Evolutionary conservation across 2,113 vertebrate genomes (phyloP), one percentile per base, ranked within the genome.

Genomic region (Mugil cephalus): DNA sequence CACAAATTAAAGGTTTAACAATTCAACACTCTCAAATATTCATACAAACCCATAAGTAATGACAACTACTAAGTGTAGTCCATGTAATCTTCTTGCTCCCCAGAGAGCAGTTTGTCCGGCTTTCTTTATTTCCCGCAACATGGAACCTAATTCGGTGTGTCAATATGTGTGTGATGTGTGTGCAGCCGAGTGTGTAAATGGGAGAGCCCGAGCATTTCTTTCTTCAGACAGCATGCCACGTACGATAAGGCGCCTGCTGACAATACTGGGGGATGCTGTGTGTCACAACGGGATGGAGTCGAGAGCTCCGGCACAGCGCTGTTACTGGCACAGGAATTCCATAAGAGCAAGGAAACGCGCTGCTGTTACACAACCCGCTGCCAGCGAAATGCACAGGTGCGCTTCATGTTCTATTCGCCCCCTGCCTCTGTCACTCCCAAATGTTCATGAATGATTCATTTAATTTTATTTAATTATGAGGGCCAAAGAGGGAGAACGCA

Each of bases 401-500:
- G 61, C 82, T 77, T 89, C 77, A 88, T 86, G 86, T 86, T 85
- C 69, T 69, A 59, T 82, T 82, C 69, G 14, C 30, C 46, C 18
- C 40, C 17, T 21, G 60, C 52, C 78, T 71, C 75, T 61, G 79
- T 83, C 72, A 72, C 77, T 74, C 69, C 81, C 84, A 77, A 91
- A 88, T 72, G 78, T 60, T 83, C 77, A 84, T 88, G n/a, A 89
- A 90, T 84, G 56, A 87, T 88, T 87, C 60, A 88, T 80, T 80
- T 69, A 24, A 76, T 72, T 66, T 80, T 56, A 74, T 87, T 88
- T 88, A 86, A 90, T 85, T 69, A 88, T 77, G 58, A 81, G 62
- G 34, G 40, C 34, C 18, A 21, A 11, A 56, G 46, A 66, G 34
- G 43, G 54, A 19, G 36, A 35, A 24, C 21, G 47, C 3, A 14